Conservation (phyloP, 2,113 vertebrate genomes). For the Peromyscus polionotus region DNA sequence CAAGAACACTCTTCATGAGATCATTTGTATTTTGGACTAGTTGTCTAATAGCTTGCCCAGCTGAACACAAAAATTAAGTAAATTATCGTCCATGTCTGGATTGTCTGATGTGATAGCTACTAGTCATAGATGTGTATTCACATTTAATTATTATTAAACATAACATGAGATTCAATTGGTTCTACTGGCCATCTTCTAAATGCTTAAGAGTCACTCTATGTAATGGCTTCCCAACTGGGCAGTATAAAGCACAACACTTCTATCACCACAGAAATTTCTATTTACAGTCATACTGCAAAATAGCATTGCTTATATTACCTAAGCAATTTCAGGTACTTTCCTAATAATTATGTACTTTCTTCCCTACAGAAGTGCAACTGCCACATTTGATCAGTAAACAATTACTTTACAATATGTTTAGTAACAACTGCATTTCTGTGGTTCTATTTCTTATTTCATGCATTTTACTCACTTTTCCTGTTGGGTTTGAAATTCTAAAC, state of each 20-base stretch:
- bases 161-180: not conserved
- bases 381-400: not conserved
- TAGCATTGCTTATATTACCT: not conserved
- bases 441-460: slow-evolving; percentile 28
- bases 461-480: not conserved
- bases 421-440: not conserved
- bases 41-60: not conserved
- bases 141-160: not conserved
- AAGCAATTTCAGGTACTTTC: not conserved
- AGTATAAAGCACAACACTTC: not conserved
- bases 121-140: not conserved
- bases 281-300: not conserved
- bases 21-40: not conserved
- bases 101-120: not conserved
- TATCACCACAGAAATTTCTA: not conserved
- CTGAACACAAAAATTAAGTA: not conserved
- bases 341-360: not conserved
- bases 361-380: not conserved
- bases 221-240: not conserved
- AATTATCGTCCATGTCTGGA: not conserved
- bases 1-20: not conserved
- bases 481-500: not conserved
- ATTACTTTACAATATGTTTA: not conserved
- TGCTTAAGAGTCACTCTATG: not conserved
- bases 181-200: not conserved